A percentile compares a stretch with the other conserved stretches of the same genome.
Evolutionary conservation across 2,797 vertebrate genomes (phyloP).

Genomic region (Pelochelys cantorii): DNA sequence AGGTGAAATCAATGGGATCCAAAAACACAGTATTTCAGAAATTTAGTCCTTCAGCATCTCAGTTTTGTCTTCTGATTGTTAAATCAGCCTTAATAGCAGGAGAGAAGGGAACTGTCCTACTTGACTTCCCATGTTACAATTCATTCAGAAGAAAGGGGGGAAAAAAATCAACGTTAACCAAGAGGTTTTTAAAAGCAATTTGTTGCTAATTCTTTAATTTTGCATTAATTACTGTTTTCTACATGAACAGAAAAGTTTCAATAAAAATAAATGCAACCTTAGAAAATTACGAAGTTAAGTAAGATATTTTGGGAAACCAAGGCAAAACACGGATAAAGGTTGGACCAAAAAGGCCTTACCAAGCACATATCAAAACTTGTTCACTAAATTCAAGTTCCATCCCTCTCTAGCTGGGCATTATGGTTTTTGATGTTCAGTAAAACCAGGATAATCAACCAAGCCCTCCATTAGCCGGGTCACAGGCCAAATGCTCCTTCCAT

Average conservation of each 20-base stretch:
- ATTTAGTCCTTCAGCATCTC: not conserved
- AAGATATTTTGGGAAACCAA: conserved; percentile 13
- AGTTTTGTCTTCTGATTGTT: not conserved
- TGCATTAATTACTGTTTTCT: not conserved
- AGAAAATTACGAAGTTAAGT: conserved; percentile 7
- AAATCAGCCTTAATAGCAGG: not conserved
- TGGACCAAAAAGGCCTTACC: not conserved
- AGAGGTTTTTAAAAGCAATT: not conserved
- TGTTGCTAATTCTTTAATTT: not conserved
- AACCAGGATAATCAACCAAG: not conserved
- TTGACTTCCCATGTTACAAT: not conserved
- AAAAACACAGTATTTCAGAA: not conserved
- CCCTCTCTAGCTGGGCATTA: not conserved
- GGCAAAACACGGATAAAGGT: not conserved
- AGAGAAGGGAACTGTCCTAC: not conserved
- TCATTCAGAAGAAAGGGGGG: not conserved
- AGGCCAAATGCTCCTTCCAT: not conserved
- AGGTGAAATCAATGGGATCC: not conserved
- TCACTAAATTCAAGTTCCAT: not conserved
- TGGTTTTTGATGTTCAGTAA: not conserved
- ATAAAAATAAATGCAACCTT: not conserved
- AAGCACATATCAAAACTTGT: not conserved
- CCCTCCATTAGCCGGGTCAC: not conserved
- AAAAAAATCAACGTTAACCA: not conserved
- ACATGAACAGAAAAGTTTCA: not conserved